A percentile compares a stretch with the other conserved stretches of the same genome.
Evolutionary conservation across 2,888 invertebrate genomes (phyloP).

Genomic region (Hymenopus coronatus): DNA sequence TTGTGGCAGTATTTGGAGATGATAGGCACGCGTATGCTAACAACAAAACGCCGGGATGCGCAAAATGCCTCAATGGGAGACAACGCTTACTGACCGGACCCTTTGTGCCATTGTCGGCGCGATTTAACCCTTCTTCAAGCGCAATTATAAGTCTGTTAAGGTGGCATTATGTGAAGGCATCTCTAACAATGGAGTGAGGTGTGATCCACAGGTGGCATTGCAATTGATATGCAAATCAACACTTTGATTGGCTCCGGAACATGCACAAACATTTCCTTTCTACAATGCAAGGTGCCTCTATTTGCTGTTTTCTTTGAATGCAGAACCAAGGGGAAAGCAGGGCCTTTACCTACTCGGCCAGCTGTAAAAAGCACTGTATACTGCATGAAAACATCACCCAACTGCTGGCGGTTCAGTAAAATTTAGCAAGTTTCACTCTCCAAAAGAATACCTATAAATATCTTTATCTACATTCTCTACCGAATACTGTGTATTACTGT

Average conservation of each 20-base stretch:
- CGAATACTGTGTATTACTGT: no score
- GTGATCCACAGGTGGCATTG: background rate
- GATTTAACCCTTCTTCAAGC: background rate
- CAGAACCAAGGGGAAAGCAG: background rate
- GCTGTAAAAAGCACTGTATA: no score
- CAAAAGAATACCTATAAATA: no score
- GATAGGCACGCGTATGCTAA: conserved; percentile 7
- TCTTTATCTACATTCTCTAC: no score
- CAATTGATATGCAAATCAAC: background rate
- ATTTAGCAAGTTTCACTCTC: no score
- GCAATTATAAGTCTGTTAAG: background rate
- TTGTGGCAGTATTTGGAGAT: conserved; percentile 5
- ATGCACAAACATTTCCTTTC: background rate
- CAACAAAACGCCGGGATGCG: background rate
- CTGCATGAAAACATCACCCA: no score
- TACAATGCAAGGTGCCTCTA: background rate
- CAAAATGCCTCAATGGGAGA: background rate
- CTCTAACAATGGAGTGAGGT: background rate
- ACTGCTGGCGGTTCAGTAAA: no score
- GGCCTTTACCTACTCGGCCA: no score
- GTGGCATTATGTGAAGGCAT: background rate
- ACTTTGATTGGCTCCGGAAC: background rate
- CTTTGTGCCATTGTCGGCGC: background rate
- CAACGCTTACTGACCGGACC: background rate
- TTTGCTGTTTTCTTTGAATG: background rate